Base-by-base conservation (phyloP, 2,113 vertebrate species). In the Microcebus lehilahytsara region DNA sequence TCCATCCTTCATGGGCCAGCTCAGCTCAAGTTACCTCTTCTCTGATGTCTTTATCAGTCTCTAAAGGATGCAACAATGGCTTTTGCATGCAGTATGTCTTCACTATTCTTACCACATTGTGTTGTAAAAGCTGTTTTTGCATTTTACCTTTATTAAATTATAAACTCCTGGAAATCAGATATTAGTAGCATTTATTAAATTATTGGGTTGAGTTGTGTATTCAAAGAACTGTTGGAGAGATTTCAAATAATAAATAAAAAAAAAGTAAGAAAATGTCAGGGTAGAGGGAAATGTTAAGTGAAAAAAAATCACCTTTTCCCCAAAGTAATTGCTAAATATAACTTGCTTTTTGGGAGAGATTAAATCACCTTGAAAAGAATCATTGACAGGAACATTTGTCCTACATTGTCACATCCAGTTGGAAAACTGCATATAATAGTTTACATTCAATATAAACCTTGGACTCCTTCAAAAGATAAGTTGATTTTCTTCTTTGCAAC, bases 401-500 rank as follows among this genome's bases (percentile, higher is more conserved):
- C 64, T 74, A 6, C 53, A 87, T 87, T 85, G 78, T 97, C 77
- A 87, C 51, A 72, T 42, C 34, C 62, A 13, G 40, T 88, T 96
- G 91, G 88, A 95, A 93, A 85, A 74, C 13, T 80, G 40, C 51
- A 25, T 67, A 6, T 71, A 53, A 67, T 74, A 92, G 85, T 97
- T 96, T 66, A 96, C n/a, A 85, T 91, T 94, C 64, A 86, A 40
- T 81, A 80, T 49, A 72, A 86, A 95, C 96, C 77, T n/a, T 88
- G 46, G 49, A 79, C 72, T 96, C 49, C 49, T 96, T 98, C 49
- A 86, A 95, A 96, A 93, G 85, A 86, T 96, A 95, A 96, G 95
- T 95, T 96, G 95, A 94, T 97, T 98, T 98, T 97, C 67, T 83
- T 93, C 64, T 97, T 88, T 97, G 84, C 84, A 94, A 91, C 84